Conservation (phyloP, 2,113 vertebrate species). For the Cervus canadensis region DNA sequence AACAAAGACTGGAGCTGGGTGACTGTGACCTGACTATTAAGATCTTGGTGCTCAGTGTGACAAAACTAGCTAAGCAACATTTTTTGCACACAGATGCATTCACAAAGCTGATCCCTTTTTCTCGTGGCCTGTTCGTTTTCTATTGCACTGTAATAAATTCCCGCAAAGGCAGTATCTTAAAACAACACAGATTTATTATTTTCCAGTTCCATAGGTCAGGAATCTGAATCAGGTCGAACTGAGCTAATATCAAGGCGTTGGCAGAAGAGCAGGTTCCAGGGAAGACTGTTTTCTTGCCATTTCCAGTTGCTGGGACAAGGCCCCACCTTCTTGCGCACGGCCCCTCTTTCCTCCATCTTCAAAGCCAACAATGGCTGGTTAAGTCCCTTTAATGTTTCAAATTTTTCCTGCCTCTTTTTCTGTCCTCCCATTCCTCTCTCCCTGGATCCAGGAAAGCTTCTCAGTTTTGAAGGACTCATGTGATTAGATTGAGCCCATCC, state of each 20-base stretch:
- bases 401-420: not conserved
- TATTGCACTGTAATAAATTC: not conserved
- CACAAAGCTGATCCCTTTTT: not conserved
- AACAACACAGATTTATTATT: not conserved
- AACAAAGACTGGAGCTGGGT: not conserved
- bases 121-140: not conserved
- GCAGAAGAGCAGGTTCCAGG: not conserved
- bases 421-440: not conserved
- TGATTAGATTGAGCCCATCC: not conserved
- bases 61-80: not conserved
- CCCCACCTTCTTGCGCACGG: not conserved
- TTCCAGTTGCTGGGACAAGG: not conserved
- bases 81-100: not conserved
- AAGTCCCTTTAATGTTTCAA: not conserved
- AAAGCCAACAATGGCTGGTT: not conserved
- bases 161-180: not conserved
- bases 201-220: not conserved
- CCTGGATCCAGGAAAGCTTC: not conserved
- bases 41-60: not conserved
- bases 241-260: not conserved
- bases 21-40: not conserved
- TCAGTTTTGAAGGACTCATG: not conserved
- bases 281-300: not conserved
- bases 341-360: not conserved
- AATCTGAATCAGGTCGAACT: not conserved